phyloP scores from a whole-genome alignment of 2,888 invertebrate genomes.

The Coelinius sp. region DNA sequence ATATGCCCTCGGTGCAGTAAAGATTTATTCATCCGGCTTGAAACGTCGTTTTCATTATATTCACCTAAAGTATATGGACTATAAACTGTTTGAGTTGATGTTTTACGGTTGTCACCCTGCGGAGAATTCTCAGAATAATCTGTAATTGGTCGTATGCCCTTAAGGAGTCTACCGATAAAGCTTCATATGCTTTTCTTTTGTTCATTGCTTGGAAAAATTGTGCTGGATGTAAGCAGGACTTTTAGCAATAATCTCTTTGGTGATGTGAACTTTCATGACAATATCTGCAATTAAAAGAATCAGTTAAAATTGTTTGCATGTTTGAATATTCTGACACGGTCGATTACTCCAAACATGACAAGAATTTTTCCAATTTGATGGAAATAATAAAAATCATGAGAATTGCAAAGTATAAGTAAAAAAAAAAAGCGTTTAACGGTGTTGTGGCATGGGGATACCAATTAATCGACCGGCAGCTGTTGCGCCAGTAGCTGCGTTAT shows the following conservation, averaged over 20 bases:
- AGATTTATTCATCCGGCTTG: slow-evolving; percentile 26
- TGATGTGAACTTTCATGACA: too few relatives aligned
- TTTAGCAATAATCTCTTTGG: neutral
- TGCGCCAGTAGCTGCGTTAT: slow-evolving; percentile 41
- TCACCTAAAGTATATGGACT: slow-evolving; percentile 21
- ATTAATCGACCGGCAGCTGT: slow-evolving; percentile 45
- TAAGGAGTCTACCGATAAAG: neutral
- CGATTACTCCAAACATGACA: neutral
- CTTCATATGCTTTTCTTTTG: neutral
- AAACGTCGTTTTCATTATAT: slow-evolving; percentile 25
- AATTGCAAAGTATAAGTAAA: neutral
- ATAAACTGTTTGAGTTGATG: slow-evolving; percentile 24
- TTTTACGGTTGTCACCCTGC: slow-evolving; percentile 17
- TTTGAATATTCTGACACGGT: neutral
- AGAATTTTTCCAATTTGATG: neutral
- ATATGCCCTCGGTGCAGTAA: neutral
- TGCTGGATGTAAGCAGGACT: neutral
- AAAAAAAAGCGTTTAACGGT: slow-evolving; percentile 16
- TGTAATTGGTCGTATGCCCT: slow-evolving; percentile 26
- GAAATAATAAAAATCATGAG: neutral
- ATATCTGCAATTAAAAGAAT: too few relatives aligned
- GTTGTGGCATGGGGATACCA: slow-evolving; percentile 31
- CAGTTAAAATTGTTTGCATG: too few relatives aligned
- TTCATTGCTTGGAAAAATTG: neutral
- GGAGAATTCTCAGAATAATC: slow-evolving; percentile 6